These are phyloP conservation scores for Enoplosus armatus DNA, from an alignment of 2,797 vertebrate genomes.

Conservation along the genomic window DNA sequence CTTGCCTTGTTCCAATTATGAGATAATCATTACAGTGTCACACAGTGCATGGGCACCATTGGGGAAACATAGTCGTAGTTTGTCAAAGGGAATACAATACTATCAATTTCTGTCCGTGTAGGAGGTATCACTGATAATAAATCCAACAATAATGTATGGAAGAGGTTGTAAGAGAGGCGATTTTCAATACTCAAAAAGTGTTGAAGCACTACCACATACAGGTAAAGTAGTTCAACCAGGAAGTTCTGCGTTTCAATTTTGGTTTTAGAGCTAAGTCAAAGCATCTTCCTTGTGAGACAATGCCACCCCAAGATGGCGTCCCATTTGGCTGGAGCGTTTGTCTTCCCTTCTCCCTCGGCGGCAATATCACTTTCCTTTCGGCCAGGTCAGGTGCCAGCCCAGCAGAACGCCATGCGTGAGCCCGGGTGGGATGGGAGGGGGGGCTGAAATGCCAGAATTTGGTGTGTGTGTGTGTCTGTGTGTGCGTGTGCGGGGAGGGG, in stretches of 20 bases:
- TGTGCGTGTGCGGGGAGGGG: slow-evolving; percentile 21
- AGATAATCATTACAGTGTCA: slow-evolving; percentile 78
- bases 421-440: slow-evolving; percentile 18
- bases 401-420: slow-evolving; percentile 54
- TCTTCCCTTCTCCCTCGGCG: slow-evolving; percentile 29
- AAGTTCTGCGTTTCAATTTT: background rate
- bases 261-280: background rate
- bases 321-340: slow-evolving; percentile 42
- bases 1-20: slow-evolving; percentile 77
- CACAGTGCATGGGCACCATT: slow-evolving; percentile 43
- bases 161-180: background rate
- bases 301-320: slow-evolving; percentile 60
- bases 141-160: background rate
- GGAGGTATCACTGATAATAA: slow-evolving; percentile 31
- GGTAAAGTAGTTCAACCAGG: background rate
- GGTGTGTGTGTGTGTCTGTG: slow-evolving; percentile 45
- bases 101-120: slow-evolving; percentile 18
- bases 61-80: slow-evolving; percentile 30
- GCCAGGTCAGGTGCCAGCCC: slow-evolving; percentile 71
- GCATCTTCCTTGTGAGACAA: slow-evolving; percentile 26
- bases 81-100: slow-evolving; percentile 40
- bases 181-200: slow-evolving; percentile 1
- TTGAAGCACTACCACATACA: background rate
- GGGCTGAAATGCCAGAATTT: slow-evolving; percentile 59
- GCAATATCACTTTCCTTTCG: slow-evolving; percentile 46